Evolutionary conservation across 2,113 vertebrate species (phyloP).

Genomic region (Ictalurus punctatus): DNA sequence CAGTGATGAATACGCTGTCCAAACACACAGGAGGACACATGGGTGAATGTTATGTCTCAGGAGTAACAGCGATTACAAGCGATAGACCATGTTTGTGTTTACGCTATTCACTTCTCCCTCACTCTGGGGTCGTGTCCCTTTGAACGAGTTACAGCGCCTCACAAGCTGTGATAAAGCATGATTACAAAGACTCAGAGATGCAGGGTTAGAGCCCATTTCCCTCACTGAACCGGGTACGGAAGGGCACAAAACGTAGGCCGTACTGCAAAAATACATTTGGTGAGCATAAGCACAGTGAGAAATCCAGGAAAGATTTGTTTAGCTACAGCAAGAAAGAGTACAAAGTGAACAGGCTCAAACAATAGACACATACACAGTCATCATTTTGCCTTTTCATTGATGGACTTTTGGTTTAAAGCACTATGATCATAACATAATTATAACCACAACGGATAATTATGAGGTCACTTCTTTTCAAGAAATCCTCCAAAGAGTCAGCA

Average conservation of each 20-base stretch:
- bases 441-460: slow-evolving; percentile 57
- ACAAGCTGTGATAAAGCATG: slow-evolving; percentile 32
- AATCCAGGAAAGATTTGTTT: background rate
- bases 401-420: background rate
- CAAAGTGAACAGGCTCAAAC: background rate
- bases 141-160: slow-evolving; percentile 36
- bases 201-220: slow-evolving; percentile 21
- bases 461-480: slow-evolving; percentile 70
- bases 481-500: slow-evolving; percentile 71
- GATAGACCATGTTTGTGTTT: slow-evolving; percentile 50
- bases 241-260: background rate
- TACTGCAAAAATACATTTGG: background rate
- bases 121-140: slow-evolving; percentile 40
- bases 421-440: slow-evolving; percentile 25
- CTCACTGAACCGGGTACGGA: background rate
- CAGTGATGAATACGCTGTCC: slow-evolving; percentile 37
- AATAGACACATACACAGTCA: too few species aligned
- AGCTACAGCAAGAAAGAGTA: background rate
- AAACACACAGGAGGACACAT: slow-evolving; percentile 41
- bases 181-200: slow-evolving; percentile 35
- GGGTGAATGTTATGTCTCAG: slow-evolving; percentile 47
- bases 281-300: background rate
- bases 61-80: slow-evolving; percentile 46
- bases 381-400: too few species aligned
- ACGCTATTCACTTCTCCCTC: slow-evolving; percentile 39